A percentile compares a stretch with the other conserved stretches of the same genome.
phyloP scores from a whole-genome alignment of 2,113 vertebrate genomes.

The Triplophysa siluroides region DNA sequence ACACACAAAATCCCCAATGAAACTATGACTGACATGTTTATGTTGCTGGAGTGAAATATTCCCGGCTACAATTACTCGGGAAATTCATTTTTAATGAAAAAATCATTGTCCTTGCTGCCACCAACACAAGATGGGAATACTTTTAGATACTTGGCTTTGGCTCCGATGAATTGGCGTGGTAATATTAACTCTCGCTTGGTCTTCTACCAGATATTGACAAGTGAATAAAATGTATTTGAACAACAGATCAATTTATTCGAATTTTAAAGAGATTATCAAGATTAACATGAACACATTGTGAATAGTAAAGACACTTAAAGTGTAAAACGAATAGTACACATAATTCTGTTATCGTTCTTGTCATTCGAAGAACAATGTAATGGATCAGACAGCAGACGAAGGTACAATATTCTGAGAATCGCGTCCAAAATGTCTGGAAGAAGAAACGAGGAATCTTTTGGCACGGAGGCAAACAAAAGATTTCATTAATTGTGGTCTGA shows the following conservation, averaged over 20 bases:
- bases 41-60: constrained; percentile 36
- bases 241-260: neutral
- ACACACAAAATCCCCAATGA: neutral
- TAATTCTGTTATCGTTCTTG: neutral
- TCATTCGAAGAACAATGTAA: neutral
- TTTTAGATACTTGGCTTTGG: neutral
- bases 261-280: neutral
- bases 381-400: neutral
- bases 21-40: constrained; percentile 29
- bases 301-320: too few species aligned
- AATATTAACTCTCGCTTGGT: neutral
- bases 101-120: constrained; percentile 24
- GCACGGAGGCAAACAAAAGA: neutral
- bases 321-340: neutral
- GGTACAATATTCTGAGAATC: neutral
- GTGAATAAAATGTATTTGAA: neutral
- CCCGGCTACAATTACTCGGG: constrained; percentile 42
- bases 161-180: neutral
- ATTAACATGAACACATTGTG: neutral
- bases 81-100: constrained; percentile 49
- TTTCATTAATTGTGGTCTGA: constrained; percentile 30
- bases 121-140: constrained; percentile 24
- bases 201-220: constrained; percentile 10
- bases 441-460: neutral
- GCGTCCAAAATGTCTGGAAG: neutral